Conservation (phyloP, 2,113 vertebrate species). For the Strix aluco region DNA sequence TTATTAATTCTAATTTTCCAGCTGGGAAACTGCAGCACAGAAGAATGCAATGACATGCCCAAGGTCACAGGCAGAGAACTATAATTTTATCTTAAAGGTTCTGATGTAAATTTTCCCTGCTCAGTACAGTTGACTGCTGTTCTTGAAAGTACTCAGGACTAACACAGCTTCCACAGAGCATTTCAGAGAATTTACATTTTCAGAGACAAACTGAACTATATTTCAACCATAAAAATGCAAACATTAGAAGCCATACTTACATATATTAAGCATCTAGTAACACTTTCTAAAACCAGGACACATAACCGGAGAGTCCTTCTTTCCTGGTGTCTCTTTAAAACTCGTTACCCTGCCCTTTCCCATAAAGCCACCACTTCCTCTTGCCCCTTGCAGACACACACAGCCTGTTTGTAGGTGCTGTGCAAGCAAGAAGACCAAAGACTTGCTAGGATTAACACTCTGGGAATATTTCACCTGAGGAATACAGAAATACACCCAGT, state of each 20-base stretch:
- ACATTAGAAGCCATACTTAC: neutral
- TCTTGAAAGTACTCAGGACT: neutral
- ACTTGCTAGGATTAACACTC: neutral
- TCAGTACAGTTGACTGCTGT: neutral
- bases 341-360: neutral
- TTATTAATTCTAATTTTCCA: neutral
- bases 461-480: rapidly evolving
- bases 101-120: neutral
- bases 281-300: neutral
- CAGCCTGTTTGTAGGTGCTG: neutral
- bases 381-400: neutral
- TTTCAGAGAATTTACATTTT: neutral
- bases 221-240: neutral
- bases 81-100: neutral
- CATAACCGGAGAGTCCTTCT: neutral
- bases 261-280: neutral
- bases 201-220: neutral
- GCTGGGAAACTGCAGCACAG: neutral
- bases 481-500: neutral
- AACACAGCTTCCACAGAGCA: rapidly evolving
- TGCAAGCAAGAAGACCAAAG: neutral
- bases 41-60: neutral
- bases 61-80: neutral
- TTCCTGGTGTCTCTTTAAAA: neutral
- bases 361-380: neutral